Percentiles rank a stretch among this genome's conserved stretches.
phyloP scores from a whole-genome alignment of 2,888 invertebrate genomes.

The Coleophora deauratella region DNA sequence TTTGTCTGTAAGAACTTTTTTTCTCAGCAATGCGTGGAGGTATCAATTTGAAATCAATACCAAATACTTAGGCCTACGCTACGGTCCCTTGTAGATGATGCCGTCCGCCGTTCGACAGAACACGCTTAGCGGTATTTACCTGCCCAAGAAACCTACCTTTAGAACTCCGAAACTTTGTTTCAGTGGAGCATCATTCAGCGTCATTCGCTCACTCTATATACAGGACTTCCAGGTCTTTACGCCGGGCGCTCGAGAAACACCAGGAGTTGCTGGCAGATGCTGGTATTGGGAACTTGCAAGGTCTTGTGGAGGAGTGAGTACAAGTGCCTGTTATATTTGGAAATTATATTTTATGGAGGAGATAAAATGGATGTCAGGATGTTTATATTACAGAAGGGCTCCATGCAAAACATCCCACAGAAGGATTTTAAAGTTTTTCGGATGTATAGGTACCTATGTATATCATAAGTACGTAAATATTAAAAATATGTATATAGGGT shows the following conservation, averaged over 20 bases:
- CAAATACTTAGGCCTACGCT: too few relatives aligned
- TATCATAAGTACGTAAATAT: too few relatives aligned
- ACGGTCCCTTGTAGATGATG: too few relatives aligned
- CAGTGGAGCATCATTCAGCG: constrained; percentile 42
- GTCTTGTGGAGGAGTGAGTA: constrained; percentile 40
- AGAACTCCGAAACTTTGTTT: neutral
- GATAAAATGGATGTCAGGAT: neutral
- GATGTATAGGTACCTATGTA: neutral
- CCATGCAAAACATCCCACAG: neutral
- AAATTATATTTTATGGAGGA: neutral
- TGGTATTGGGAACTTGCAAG: constrained; percentile 20
- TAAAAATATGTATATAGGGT: too few relatives aligned
- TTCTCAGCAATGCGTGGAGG: neutral
- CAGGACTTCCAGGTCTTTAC: constrained; percentile 35
- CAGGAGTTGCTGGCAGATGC: constrained; percentile 26
- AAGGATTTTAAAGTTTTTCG: neutral
- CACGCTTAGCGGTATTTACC: too few relatives aligned
- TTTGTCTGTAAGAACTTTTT: neutral
- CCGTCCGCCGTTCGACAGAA: too few relatives aligned
- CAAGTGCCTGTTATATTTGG: constrained; percentile 10
- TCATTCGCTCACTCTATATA: constrained; percentile 33
- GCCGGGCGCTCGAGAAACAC: constrained; percentile 40
- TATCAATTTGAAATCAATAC: neutral
- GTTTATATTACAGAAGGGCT: neutral
- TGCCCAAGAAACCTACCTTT: too few relatives aligned